Evolutionary conservation across 35 echinoderm and acorn worm genomes (phyloP).

Genomic region (Lytechinus variegatus): DNA sequence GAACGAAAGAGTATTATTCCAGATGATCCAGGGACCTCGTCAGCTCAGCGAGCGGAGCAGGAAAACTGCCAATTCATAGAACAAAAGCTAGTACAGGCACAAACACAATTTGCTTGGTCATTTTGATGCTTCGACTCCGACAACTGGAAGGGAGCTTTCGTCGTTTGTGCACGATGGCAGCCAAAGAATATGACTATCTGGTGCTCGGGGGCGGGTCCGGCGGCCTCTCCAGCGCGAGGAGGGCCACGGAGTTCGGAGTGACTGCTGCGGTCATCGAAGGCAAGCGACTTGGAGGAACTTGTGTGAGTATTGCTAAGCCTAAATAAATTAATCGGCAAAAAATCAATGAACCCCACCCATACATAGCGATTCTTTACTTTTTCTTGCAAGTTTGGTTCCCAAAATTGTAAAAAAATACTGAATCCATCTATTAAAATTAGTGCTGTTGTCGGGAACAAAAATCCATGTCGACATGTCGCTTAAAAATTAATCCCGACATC

Average conservation of each 20-base stretch:
- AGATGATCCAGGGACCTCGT: too few relatives aligned
- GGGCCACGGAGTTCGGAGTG: slow-evolving; percentile 83
- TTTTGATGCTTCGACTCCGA: not conserved
- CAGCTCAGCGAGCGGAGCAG: too few relatives aligned
- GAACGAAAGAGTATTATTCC: too few relatives aligned
- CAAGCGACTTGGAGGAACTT: slow-evolving; percentile 87
- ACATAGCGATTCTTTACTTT: too few relatives aligned
- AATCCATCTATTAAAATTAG: too few relatives aligned
- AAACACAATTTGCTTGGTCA: not conserved
- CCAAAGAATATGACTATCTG: slow-evolving; percentile 82
- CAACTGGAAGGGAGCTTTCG: slow-evolving; percentile 15
- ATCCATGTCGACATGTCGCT: too few relatives aligned
- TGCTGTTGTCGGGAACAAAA: too few relatives aligned
- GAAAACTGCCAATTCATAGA: not conserved
- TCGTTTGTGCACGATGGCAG: slow-evolving; percentile 69
- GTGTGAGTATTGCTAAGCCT: slow-evolving; percentile 75
- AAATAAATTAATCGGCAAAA: too few relatives aligned
- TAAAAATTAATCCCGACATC: too few relatives aligned
- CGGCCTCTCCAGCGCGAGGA: slow-evolving; percentile 84
- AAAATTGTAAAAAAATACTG: too few relatives aligned
- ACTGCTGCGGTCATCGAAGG: slow-evolving; percentile 75
- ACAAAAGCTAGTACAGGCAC: not conserved
- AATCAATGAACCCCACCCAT: too few relatives aligned
- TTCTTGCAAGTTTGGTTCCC: too few relatives aligned
- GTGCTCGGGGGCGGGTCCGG: slow-evolving; percentile 91